phyloP scores from a whole-genome alignment of 1,140 invertebrate genomes.

The Pseudomyrmex dendroicus region DNA sequence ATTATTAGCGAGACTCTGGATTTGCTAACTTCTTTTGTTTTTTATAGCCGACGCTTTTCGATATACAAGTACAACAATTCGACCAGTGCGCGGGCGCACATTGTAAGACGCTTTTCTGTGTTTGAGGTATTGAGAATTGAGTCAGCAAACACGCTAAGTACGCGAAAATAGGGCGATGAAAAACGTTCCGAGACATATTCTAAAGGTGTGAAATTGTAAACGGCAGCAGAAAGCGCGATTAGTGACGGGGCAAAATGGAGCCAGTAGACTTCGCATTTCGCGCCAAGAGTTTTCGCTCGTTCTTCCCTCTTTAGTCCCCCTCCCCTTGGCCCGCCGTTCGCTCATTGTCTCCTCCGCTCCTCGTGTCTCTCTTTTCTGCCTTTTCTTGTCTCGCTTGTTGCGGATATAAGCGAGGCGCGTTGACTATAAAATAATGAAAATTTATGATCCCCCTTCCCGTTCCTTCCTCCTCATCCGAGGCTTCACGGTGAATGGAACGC shows the following conservation, averaged over 20 bases:
- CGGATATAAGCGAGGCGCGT: slow-evolving; percentile 80
- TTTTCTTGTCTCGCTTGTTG: slow-evolving; percentile 74
- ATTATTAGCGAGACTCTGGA: slow-evolving; percentile 1
- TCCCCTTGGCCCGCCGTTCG: no score
- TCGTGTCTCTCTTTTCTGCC: slow-evolving; percentile 45
- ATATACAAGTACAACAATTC: no score
- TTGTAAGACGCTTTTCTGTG: not conserved
- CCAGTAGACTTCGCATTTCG: slow-evolving; percentile 21
- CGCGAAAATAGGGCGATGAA: not conserved
- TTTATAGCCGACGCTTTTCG: no score
- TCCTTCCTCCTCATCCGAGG: slow-evolving; percentile 53
- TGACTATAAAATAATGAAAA: slow-evolving; percentile 84
- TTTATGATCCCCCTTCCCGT: slow-evolving; percentile 71
- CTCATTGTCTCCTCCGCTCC: slow-evolving; percentile 25
- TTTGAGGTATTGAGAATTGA: not conserved
- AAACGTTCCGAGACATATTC: not conserved
- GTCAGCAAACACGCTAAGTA: not conserved
- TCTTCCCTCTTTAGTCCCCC: slow-evolving; percentile 10
- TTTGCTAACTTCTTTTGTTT: not conserved
- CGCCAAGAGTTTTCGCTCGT: slow-evolving; percentile 46
- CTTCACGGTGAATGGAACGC: slow-evolving; percentile 68
- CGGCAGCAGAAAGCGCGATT: not conserved
- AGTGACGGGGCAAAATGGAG: slow-evolving; percentile 29
- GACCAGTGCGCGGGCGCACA: no score
- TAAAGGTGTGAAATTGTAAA: slow-evolving; percentile 19